Percentiles rank a stretch among this genome's conserved stretches.
phyloP scores from a whole-genome alignment of 2,797 vertebrate species.

The Arnoldichthys spilopterus region DNA sequence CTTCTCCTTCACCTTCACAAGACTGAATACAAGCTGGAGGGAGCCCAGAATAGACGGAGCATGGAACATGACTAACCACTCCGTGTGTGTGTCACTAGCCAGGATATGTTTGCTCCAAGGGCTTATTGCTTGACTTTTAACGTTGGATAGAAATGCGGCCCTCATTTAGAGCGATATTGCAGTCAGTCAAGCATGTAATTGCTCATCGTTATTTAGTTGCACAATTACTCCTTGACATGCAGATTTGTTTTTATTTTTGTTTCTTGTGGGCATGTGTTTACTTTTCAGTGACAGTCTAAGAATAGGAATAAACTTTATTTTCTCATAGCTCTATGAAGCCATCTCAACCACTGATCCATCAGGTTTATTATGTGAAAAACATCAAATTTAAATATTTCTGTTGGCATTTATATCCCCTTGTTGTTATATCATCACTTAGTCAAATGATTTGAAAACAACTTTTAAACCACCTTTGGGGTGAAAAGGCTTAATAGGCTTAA shows the following conservation, averaged over 20 bases:
- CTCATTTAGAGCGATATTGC: slow-evolving; percentile 67
- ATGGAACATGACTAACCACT: slow-evolving; percentile 39
- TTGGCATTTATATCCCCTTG: no score
- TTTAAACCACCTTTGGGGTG: no score
- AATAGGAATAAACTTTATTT: slow-evolving; percentile 14
- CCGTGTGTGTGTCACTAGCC: background rate
- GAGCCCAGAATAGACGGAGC: slow-evolving; percentile 18
- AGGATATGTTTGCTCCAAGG: slow-evolving; percentile 8
- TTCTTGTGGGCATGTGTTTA: slow-evolving; percentile 24
- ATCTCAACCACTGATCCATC: no score
- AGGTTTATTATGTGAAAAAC: no score
- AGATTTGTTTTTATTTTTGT: slow-evolving; percentile 49
- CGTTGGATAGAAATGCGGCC: slow-evolving; percentile 28
- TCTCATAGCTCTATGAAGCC: background rate
- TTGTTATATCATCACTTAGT: no score
- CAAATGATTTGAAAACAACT: no score
- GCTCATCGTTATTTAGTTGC: slow-evolving; percentile 70
- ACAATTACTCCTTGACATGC: slow-evolving; percentile 70
- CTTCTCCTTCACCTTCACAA: slow-evolving; percentile 40
- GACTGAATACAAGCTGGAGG: slow-evolving; percentile 34
- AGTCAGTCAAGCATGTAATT: slow-evolving; percentile 75
- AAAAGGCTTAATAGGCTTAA: no score
- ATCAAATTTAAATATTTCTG: background rate
- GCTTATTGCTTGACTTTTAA: slow-evolving; percentile 26
- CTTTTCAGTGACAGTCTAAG: slow-evolving; percentile 3